phyloP scores from a whole-genome alignment of 2,113 vertebrate species.

The Xiphophorus hellerii region DNA sequence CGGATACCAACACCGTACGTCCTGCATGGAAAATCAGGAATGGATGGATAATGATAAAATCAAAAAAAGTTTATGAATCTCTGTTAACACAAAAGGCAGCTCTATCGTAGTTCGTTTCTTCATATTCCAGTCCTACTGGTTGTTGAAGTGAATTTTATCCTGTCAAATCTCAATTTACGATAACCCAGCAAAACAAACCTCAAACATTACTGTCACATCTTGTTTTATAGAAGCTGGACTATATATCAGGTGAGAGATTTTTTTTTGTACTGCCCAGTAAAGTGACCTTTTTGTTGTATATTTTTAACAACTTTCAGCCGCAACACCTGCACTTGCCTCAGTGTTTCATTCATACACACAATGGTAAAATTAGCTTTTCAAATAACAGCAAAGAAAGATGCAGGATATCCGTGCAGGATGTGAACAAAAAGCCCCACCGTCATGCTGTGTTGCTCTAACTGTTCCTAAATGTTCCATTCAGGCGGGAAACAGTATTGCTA shows the following conservation, averaged over 20 bases:
- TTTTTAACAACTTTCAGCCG: not conserved
- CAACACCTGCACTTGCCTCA: slow-evolving; percentile 10
- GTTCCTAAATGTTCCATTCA: slow-evolving; percentile 36
- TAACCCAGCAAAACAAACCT: not conserved
- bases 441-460: slow-evolving; percentile 20
- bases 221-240: not conserved
- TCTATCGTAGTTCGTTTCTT: not conserved
- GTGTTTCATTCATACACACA: slow-evolving; percentile 7
- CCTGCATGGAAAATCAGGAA: not conserved
- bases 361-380: slow-evolving; percentile 17
- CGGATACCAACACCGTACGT: not conserved
- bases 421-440: slow-evolving; percentile 13
- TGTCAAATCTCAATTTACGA: not conserved
- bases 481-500: slow-evolving; percentile 60
- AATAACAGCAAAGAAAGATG: slow-evolving; percentile 28
- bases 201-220: not conserved
- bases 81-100: no score
- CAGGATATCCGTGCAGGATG: slow-evolving; percentile 49
- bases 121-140: not conserved
- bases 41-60: not conserved
- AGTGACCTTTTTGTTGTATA: not conserved
- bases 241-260: not conserved
- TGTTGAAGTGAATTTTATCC: not conserved
- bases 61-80: no score
- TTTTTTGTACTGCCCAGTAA: no score